Base-by-base conservation (phyloP, 2,797 vertebrate species). In the Lates japonicus region DNA sequence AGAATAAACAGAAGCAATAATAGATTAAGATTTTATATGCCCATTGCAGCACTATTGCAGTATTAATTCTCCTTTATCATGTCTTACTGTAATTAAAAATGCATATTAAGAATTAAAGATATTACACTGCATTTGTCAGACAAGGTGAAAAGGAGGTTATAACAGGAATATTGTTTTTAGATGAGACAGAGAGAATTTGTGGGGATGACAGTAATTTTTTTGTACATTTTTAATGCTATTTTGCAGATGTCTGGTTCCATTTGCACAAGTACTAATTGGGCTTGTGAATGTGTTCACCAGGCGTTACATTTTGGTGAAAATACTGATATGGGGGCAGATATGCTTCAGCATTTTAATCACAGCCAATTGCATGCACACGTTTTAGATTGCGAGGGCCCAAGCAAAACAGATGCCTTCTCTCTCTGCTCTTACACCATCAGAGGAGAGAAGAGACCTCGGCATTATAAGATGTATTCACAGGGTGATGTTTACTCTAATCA, bases 341-440 rank as follows among this genome's bases (percentile, higher is more conserved):
- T 64, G 59, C 74, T 66, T 68, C 17, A 73, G 59, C 65, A 74
- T 83, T 87, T 79, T 83, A 88, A 78, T 88, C 70, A 81, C 74
- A 64, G 70, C 51, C 84, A 78, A 84, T 82, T 84, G 74, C 75
- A 74, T 76, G 67, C 72, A 70, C 70, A n/a, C 54, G 44, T 62
- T 85, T 81, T 75, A 70, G 78, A 81, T 75, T 13, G 77, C 58
- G 62, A 58, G 68, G 70, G 67, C 14, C 31, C 58, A 61, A 76
- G 48, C 52, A 71, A 60, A 49, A 74, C 79, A 66, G 69, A 86
- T 86, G 66, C 17, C 57, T 61, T 54, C 12, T 69, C 33, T 79
- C 46, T 6, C 19, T 60, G 55, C 58, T 74, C 62, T 44, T 68
- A 57, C 70, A 67, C 37, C 63, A 59, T 76, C 75, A 72, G 52